These are phyloP conservation scores for Andrena flavipes DNA, from an alignment of 2,888 invertebrate species.

Conservation along the genomic window DNA sequence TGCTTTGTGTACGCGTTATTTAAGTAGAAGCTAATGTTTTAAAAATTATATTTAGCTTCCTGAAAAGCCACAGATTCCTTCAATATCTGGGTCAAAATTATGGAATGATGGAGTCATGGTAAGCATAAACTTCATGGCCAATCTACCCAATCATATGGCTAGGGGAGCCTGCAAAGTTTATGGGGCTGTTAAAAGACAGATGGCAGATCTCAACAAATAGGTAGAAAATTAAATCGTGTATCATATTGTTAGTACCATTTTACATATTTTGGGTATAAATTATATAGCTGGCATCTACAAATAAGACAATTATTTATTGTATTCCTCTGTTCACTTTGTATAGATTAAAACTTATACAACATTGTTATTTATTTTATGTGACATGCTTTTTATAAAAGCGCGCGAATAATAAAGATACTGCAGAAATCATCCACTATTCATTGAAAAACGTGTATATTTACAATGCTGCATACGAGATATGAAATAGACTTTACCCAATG, in stretches of 20 bases:
- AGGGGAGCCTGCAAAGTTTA: conserved; percentile 63
- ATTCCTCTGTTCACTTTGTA: conserved; percentile 11
- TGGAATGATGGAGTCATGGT: conserved; percentile 79
- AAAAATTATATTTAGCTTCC: conserved; percentile 13
- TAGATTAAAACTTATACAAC: conserved; percentile 3
- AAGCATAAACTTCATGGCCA: conserved; percentile 73
- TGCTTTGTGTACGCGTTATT: not conserved
- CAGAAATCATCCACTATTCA: no score
- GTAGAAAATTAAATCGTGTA: not conserved
- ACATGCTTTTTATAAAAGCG: conserved; percentile 3
- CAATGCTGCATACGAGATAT: no score
- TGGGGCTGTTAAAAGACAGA: conserved; percentile 20
- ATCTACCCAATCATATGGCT: conserved; percentile 73
- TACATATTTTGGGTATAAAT: conserved; percentile 39
- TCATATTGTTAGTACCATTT: conserved; percentile 25
- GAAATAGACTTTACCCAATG: no score
- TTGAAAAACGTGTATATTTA: no score
- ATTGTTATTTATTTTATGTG: not conserved
- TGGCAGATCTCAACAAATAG: conserved; percentile 19
- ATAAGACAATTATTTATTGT: conserved; percentile 10
- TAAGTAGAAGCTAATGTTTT: not conserved
- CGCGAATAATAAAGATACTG: conserved; percentile 2
- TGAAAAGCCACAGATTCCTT: conserved; percentile 70
- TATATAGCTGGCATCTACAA: conserved; percentile 17
- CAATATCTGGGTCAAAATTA: conserved; percentile 60